phyloP scores from a whole-genome alignment of 2,113 vertebrate species.

The Capreolus pygargus region DNA sequence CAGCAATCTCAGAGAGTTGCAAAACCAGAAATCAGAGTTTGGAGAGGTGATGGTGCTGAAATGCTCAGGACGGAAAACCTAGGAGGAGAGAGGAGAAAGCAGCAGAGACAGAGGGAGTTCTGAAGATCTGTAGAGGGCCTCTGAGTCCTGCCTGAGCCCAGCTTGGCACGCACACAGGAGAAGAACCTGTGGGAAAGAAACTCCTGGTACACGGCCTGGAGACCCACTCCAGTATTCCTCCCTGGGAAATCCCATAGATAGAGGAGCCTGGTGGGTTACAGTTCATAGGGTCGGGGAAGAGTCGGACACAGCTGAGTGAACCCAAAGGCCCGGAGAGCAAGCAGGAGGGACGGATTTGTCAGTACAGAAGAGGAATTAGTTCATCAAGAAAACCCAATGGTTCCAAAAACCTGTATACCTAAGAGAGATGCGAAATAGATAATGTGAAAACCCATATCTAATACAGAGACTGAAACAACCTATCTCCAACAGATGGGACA shows the following conservation, averaged over 20 bases:
- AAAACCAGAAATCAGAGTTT: not conserved
- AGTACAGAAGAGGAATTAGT: fast-evolving
- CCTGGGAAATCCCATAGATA: not conserved
- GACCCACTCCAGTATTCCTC: not conserved
- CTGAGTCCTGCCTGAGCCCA: not conserved
- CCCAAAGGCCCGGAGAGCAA: not conserved
- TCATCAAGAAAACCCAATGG: not conserved
- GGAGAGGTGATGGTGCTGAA: not conserved
- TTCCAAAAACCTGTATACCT: not conserved
- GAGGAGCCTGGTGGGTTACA: not conserved
- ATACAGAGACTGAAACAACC: not conserved
- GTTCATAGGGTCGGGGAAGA: not conserved
- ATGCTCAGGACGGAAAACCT: not conserved
- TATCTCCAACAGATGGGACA: not conserved
- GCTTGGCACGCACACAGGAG: fast-evolving
- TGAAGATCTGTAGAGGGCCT: not conserved
- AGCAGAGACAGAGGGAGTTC: not conserved
- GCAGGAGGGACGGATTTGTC: not conserved
- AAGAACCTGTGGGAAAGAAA: not conserved
- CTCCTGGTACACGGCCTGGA: not conserved
- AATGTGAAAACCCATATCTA: not conserved
- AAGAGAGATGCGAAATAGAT: not conserved
- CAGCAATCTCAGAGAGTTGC: not conserved
- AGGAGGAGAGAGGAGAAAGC: not conserved
- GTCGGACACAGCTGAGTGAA: not conserved